phyloP scores from a whole-genome alignment of 2,113 vertebrate genomes.

The Psittacula cyanocephala region DNA sequence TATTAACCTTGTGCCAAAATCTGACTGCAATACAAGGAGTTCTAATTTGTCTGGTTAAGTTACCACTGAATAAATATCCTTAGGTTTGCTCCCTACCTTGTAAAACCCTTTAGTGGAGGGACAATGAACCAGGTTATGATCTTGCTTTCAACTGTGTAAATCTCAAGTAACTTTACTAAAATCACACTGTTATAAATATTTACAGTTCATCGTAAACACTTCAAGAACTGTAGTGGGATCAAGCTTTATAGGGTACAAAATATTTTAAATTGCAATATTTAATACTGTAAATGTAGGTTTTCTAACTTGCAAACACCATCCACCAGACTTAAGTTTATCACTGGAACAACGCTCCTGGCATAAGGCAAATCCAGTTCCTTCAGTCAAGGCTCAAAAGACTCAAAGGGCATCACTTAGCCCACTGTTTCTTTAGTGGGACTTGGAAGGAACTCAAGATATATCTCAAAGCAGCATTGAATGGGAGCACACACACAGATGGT shows the following conservation, averaged over 20 bases:
- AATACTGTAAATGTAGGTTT: background rate
- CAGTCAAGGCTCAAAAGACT: background rate
- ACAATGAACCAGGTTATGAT: background rate
- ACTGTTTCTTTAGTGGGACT: background rate
- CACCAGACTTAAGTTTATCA: background rate
- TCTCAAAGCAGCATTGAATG: background rate
- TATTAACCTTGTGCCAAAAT: background rate
- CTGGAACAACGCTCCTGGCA: background rate
- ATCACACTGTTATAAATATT: background rate
- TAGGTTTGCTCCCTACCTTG: background rate
- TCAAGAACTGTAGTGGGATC: background rate
- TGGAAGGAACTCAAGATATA: background rate
- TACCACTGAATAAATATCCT: background rate
- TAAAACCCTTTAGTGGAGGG: background rate
- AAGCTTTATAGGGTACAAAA: background rate
- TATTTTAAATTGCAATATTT: background rate
- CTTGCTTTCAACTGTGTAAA: background rate
- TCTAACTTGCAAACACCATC: background rate
- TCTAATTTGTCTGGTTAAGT: background rate
- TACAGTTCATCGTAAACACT: background rate
- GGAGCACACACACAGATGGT: background rate
- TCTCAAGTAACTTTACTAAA: background rate
- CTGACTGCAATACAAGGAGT: background rate
- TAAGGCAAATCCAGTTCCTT: background rate
- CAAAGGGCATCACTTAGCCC: background rate